Evolutionary conservation across 2,797 vertebrate genomes (phyloP).

Genomic region (Benthosema pterotum): DNA sequence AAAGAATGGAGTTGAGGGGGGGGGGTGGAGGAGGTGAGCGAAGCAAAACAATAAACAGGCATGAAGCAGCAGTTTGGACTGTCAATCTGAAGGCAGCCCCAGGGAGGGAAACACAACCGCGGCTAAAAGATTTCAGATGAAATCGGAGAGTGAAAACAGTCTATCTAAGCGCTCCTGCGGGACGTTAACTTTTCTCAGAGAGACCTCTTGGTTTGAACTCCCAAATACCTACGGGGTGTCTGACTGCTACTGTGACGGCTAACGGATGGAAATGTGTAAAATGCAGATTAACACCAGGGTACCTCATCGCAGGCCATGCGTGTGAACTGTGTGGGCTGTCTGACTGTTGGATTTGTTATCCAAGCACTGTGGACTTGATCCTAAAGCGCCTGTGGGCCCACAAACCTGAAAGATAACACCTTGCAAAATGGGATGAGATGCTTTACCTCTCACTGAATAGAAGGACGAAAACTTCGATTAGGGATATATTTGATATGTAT

Average conservation of each 20-base stretch:
- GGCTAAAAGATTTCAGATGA: slow-evolving; percentile 66
- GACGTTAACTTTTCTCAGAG: slow-evolving; percentile 66
- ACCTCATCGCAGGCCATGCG: slow-evolving; percentile 46
- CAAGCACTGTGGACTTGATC: slow-evolving; percentile 27
- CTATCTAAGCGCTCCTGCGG: slow-evolving; percentile 67
- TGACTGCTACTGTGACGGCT: slow-evolving; percentile 51
- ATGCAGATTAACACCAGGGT: slow-evolving; percentile 70
- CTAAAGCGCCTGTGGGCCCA: slow-evolving; percentile 10
- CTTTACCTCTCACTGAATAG: neutral
- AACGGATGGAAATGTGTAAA: slow-evolving; percentile 57
- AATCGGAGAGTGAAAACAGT: slow-evolving; percentile 60
- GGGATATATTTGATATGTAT: no score
- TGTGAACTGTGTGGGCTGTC: slow-evolving; percentile 25
- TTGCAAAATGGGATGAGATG: neutral
- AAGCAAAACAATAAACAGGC: slow-evolving; percentile 74
- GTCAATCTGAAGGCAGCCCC: slow-evolving; percentile 67
- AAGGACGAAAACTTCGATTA: no score
- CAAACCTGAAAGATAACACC: slow-evolving; percentile 12
- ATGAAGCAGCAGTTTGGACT: slow-evolving; percentile 68
- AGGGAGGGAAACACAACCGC: slow-evolving; percentile 66
- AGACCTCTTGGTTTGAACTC: slow-evolving; percentile 71
- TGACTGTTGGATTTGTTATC: slow-evolving; percentile 10
- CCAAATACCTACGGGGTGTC: slow-evolving; percentile 60
- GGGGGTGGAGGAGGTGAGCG: slow-evolving; percentile 23
- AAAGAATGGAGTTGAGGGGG: slow-evolving; percentile 30